Evolutionary conservation across 2,797 vertebrate species (phyloP), one percentile per base, ranked within the genome.

Genomic region (Ceyx erithaca): DNA sequence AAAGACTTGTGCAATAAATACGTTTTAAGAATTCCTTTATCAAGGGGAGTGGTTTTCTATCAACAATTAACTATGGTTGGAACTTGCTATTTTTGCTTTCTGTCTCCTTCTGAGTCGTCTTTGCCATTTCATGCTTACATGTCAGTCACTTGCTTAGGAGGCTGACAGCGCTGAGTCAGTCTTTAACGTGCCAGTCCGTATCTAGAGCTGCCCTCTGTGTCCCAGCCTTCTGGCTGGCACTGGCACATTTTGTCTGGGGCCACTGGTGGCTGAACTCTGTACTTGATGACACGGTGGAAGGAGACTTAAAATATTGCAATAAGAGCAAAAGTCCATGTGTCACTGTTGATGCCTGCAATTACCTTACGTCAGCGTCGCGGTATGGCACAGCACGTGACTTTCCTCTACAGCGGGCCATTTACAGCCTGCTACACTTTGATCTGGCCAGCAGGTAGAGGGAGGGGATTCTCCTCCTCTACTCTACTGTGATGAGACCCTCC

Each of bases 301-400:
- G 72, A 89, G 41, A 26, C 45, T 94, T 92, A 80, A 92, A 95
- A 94, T 73, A 92, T 17, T 92, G 77, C 73, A 45, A 23, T 93
- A 79, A 70, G 85, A 86, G 69, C 92, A 93, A 90, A 92, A 95
- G 93, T 82, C 92, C 71, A 15, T 41, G 80, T 90, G 80, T 73
- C 68, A 37, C 69, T 77, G 61, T 76, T 43, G 10, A 35, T 86
- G 78, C 37, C 75, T 62, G 52, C 70, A 81, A 48, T 70, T 70
- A 78, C 77, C 68, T 87, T 70, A 84, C 21, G 7, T 89, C 87
- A 87, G 40, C 28, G 69, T 35, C 26, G 37, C 5, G 3, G 31
- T 35, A 54, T 86, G 80, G 75, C 46, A 59, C 7, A 17, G 16
- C 43, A 37, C 1, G 4, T 41, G 81, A 45, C 61, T 92, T 90